Conservation (phyloP, 2,797 vertebrate genomes). For the Urosaurus nigricauda region DNA sequence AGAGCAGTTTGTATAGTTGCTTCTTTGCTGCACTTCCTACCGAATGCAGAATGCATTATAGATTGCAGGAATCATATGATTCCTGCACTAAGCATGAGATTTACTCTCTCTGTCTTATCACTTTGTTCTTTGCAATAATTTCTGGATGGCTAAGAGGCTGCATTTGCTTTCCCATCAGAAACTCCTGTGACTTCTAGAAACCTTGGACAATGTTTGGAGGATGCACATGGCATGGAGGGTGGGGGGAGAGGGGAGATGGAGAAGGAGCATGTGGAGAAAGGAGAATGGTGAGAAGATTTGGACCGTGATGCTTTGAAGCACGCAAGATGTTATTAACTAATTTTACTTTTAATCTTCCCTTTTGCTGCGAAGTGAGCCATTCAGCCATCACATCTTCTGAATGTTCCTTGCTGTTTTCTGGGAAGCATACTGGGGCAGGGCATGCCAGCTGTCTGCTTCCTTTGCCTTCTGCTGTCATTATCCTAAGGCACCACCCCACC, state of each 20-base stretch:
- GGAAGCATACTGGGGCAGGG: conserved; percentile 99
- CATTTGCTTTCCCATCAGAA: conserved; percentile 10
- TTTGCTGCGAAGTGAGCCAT: conserved; percentile 92
- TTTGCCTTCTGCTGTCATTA: conserved; percentile 99
- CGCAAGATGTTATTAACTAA: conserved; percentile 88
- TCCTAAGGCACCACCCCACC: conserved; percentile 95
- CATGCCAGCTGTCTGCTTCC: conserved; percentile 98
- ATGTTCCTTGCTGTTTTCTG: conserved; percentile 98
- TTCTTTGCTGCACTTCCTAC: background rate
- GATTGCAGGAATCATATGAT: conserved; percentile 39
- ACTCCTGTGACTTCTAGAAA: conserved; percentile 16
- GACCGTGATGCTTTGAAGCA: conserved; percentile 78
- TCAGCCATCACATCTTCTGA: conserved; percentile 91
- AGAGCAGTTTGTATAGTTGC: background rate
- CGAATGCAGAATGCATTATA: background rate
- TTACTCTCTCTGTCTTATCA: background rate
- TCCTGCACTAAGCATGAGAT: background rate
- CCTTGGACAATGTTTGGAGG: conserved; percentile 15
- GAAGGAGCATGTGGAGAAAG: fast-evolving
- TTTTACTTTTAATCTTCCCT: conserved; percentile 94
- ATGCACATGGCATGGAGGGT: background rate
- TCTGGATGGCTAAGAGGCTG: fast-evolving
- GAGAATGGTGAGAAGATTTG: conserved; percentile 45
- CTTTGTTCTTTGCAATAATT: background rate
- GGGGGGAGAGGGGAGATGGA: too few species aligned